phyloP scores from a whole-genome alignment of 2,888 invertebrate genomes.

The Rapana venosa region DNA sequence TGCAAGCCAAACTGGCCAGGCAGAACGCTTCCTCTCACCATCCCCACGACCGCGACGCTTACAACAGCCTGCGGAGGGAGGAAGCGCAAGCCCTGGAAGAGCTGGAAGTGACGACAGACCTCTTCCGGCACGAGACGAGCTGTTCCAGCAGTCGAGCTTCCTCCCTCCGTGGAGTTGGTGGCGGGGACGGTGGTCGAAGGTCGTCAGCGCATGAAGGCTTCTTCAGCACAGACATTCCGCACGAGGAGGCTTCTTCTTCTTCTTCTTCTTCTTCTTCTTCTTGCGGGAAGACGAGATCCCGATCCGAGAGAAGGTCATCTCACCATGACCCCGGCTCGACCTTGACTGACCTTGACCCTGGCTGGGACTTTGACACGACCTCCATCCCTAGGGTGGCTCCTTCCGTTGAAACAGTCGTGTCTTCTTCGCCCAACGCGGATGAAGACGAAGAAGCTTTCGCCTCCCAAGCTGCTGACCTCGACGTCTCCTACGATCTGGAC shows the following conservation, averaged over 20 bases:
- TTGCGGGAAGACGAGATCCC: too few species aligned
- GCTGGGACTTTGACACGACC: not conserved
- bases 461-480: not conserved
- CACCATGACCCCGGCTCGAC: not conserved
- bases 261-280: too few species aligned
- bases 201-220: too few species aligned
- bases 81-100: constrained; percentile 39
- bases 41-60: too few species aligned
- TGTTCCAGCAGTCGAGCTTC: constrained; percentile 28
- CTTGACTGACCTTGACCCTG: not conserved
- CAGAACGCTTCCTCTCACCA: not conserved
- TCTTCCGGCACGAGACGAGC: constrained; percentile 40
- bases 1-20: not conserved
- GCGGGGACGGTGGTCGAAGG: not conserved
- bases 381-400: not conserved
- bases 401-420: too few species aligned
- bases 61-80: constrained; percentile 23
- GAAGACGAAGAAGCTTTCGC: not conserved
- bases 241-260: too few species aligned
- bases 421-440: not conserved
- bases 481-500: not conserved
- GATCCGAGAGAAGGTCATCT: too few species aligned
- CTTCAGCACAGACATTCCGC: too few species aligned
- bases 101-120: constrained; percentile 38
- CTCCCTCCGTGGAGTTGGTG: constrained; percentile 15